These are phyloP conservation scores for Aphelocoma californica DNA, from an alignment of 2,797 vertebrate genomes.

Conservation along the genomic window DNA sequence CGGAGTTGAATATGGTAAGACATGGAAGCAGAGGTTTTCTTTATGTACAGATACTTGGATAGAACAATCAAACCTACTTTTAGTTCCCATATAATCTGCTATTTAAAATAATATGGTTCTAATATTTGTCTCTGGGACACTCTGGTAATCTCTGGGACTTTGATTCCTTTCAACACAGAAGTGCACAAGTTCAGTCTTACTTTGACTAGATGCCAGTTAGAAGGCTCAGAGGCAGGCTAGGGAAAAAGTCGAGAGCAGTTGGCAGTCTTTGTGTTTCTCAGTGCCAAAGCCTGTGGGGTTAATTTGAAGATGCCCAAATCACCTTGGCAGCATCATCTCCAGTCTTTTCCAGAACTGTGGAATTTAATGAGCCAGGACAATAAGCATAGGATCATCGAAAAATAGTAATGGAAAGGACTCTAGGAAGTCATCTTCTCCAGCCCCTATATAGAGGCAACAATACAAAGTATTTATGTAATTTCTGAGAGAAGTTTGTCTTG, in stretches of 20 bases:
- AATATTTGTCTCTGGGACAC: neutral
- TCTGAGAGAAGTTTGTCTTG: neutral
- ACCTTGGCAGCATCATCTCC: conserved; percentile 14
- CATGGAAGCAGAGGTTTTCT: neutral
- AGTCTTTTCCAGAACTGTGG: conserved; percentile 34
- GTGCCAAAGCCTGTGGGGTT: conserved; percentile 49
- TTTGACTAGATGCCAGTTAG: conserved; percentile 66
- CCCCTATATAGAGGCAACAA: neutral
- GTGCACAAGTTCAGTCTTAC: conserved; percentile 53
- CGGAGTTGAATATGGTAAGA: neutral
- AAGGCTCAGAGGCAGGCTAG: conserved; percentile 61
- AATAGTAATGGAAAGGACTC: neutral
- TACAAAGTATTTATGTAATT: neutral
- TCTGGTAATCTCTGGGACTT: conserved; percentile 16
- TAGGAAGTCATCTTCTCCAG: neutral
- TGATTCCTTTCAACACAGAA: conserved; percentile 38
- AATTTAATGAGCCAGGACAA: conserved; percentile 23
- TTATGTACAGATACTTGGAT: neutral
- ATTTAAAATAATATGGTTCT: conserved; percentile 14
- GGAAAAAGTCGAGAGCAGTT: conserved; percentile 59
- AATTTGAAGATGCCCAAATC: conserved; percentile 41
- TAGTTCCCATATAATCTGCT: neutral
- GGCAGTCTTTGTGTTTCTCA: conserved; percentile 45
- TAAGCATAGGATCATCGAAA: conserved; percentile 6
- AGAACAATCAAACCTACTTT: conserved; percentile 3